Base-by-base conservation (phyloP, 2,113 vertebrate species). In the Platysternon megacephalum region DNA sequence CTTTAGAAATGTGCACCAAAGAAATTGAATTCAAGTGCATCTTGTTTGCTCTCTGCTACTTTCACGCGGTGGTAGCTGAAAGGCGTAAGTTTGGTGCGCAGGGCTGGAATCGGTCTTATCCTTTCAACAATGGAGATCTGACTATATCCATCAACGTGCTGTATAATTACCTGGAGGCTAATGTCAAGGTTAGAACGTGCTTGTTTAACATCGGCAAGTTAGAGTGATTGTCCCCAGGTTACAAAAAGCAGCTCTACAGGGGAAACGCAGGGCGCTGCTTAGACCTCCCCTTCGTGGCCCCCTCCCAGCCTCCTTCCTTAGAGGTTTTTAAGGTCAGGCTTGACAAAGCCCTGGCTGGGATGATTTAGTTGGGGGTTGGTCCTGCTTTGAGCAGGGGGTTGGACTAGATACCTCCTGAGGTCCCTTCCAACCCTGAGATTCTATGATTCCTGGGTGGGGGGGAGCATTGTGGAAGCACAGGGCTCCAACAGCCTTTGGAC, bases 91-190 rank as follows among this genome's bases (percentile, higher is more conserved):
- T 98, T 1, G 98, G 98, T 0, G 79, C 98, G 7, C 98, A 98
- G 91, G 98, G 98, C 87, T 98, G 98, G 98, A 98, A 98, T 90
- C 89, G 98, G 52, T 65, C 97, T 0, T 98, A 98, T 84, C 98
- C 98, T 85, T 98, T 98, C 97, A 98, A 98, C 96, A 98, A 96
- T 0, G 96, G 98, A 1, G 98, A 98, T 95, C 98, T 98, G 51
- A 98, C 98, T 82, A 98, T 98, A 82, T 98, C 98, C 0, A 79
- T 98, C 14, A 98, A 97, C 0, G 97, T 98, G 49, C 98, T 98
- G 7, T 97, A 93, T 89, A 98, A 98, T 65, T 98, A 98, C 91
- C 96, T 98, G 93, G 98, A 98, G 87, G 98, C 98, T 12, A 98
- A 98, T 28, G 0, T 96, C 79, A 98, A 97, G 98, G 98, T 98